Evolutionary conservation across 2,797 vertebrate species (phyloP).

Genomic region (Poecilia picta): DNA sequence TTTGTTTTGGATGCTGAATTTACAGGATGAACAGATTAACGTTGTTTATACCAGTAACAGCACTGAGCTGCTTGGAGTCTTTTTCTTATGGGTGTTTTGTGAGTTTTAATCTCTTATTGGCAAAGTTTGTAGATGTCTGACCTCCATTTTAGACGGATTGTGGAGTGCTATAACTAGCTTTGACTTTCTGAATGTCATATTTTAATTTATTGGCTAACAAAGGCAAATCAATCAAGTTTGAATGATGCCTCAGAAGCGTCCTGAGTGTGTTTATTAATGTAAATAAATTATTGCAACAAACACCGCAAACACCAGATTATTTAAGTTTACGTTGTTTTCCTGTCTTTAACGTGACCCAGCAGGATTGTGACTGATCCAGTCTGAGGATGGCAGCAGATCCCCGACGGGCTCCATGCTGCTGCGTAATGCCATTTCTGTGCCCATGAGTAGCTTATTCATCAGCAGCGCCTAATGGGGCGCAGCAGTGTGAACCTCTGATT

Average conservation of each 20-base stretch:
- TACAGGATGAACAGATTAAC: not conserved
- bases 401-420: slow-evolving; percentile 38
- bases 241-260: not conserved
- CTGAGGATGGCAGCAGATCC: slow-evolving; percentile 39
- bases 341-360: slow-evolving; percentile 9
- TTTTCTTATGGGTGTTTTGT: not conserved
- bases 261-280: slow-evolving; percentile 19
- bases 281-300: slow-evolving; percentile 12
- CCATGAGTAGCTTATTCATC: slow-evolving; percentile 80
- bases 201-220: not conserved
- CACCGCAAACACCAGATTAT: slow-evolving; percentile 12
- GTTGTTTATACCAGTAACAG: not conserved
- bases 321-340: slow-evolving; percentile 21
- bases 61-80: not conserved
- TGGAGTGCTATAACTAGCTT: not conserved
- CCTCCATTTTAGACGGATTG: not conserved
- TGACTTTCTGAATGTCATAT: not conserved
- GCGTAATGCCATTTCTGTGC: slow-evolving; percentile 66
- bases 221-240: not conserved
- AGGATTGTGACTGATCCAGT: slow-evolving; percentile 35
- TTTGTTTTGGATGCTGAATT: not conserved
- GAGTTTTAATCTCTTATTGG: not conserved
- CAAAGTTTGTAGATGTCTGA: not conserved
- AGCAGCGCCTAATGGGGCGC: slow-evolving; percentile 67
- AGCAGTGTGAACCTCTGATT: slow-evolving; percentile 74